Base-by-base conservation (phyloP, 1,140 invertebrate genomes). In the Cepaea nemoralis region DNA sequence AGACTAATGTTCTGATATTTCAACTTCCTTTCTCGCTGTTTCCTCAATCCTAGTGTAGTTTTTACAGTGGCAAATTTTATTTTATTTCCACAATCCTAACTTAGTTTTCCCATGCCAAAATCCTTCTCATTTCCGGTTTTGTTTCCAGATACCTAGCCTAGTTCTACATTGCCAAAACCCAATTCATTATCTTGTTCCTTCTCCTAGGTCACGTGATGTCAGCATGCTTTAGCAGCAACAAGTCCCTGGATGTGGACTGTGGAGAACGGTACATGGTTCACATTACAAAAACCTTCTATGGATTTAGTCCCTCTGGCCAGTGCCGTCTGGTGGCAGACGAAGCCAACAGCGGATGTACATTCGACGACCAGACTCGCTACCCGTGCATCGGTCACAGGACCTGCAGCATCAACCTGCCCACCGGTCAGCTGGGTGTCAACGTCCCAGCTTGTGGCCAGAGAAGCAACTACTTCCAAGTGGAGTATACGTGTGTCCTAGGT, bases 401-500 rank as follows among this genome's bases (percentile, higher is more conserved):
- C 0, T 90, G 89, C 74, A 83, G 77, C n/a, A 87, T 90, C 66
- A 87, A 87, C 74, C 82, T 90, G 33, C 88, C 89, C 1, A 85
- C 82, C 31, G 86, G 86, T 0, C 63, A 81, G 12, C 81, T 50
- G 31, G 88, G 88, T 0, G 83, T 84, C 27, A 78, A 73, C 31
- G 83, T 89, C 35, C 83, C 82, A 39, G 77, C 78, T 1, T 90
- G 89, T 55, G 59, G 83, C 27, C 77, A 82, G 45, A 84, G 86
- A 42, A 88, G 87, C 77, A 89, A 85, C 55, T 90, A 89, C 74
- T 86, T 87, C 48, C 88, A 88, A 80, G 86, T 88, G 76, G 85
- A 88, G 77, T 89, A 90, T 79, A 80, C 83, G 35, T 90, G 88
- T 85, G 84, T 89, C 40, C 79, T 80, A 85, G 87, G 88, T 90